Conservation (phyloP, 2,888 invertebrate genomes). For the Platycheirus rosarum region DNA sequence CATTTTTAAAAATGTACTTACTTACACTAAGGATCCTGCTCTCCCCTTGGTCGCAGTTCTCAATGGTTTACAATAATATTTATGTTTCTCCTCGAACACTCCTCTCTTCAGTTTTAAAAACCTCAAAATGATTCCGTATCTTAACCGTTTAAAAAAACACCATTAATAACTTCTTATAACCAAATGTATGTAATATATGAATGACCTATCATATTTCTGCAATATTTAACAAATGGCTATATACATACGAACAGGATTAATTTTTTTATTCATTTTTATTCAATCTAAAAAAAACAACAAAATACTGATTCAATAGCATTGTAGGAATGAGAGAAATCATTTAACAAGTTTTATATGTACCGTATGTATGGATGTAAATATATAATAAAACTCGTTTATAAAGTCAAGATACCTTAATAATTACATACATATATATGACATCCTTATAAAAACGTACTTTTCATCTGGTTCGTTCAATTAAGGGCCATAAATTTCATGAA, state of each 20-base stretch:
- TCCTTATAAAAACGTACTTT: constrained; percentile 31
- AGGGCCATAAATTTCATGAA: constrained; percentile 37
- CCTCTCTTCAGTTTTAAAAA: no score
- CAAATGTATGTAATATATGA: no score
- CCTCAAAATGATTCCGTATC: no score
- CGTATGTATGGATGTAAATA: constrained; percentile 39
- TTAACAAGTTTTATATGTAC: constrained; percentile 23
- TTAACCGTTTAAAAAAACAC: neutral
- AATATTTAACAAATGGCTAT: neutral
- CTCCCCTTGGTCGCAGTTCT: no score
- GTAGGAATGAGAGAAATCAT: constrained; percentile 22
- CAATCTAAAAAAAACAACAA: neutral
- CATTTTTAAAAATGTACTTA: no score
- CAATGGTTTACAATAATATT: no score
- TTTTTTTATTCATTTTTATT: constrained; percentile 29
- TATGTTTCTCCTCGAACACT: no score
- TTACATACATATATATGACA: constrained; percentile 34
- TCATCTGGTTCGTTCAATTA: constrained; percentile 46
- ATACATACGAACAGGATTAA: constrained; percentile 36
- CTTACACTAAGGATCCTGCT: no score
- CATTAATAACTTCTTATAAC: no score
- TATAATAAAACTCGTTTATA: neutral
- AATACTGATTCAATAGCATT: constrained; percentile 27
- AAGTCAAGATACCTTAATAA: constrained; percentile 40
- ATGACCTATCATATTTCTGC: no score